These are phyloP conservation scores for Apotomis turbidana DNA, from an alignment of 2,888 invertebrate species.

Conservation along the genomic window DNA sequence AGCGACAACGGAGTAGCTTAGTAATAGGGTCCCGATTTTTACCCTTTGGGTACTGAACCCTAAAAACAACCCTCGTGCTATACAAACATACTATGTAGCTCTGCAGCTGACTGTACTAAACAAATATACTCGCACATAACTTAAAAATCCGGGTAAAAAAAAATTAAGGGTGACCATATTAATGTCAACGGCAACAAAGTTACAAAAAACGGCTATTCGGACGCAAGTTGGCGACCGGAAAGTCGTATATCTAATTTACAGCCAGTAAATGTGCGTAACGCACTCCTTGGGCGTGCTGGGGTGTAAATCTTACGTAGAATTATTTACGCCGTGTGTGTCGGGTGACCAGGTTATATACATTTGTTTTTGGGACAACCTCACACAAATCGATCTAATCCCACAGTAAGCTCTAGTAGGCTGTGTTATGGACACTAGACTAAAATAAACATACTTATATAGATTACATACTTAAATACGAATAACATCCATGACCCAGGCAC, in stretches of 20 bases:
- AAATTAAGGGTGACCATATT: not conserved
- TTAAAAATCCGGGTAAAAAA: not conserved
- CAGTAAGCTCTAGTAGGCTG: too few relatives aligned
- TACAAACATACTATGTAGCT: too few relatives aligned
- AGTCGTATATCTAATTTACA: constrained; percentile 50
- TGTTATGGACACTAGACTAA: too few relatives aligned
- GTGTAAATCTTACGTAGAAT: constrained; percentile 46
- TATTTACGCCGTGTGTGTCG: constrained; percentile 45
- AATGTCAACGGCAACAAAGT: constrained; percentile 15
- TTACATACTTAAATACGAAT: too few relatives aligned
- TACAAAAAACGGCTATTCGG: constrained; percentile 25
- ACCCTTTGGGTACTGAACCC: too few relatives aligned
- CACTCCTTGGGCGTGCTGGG: constrained; percentile 47
- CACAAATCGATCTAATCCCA: not conserved
- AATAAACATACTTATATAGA: too few relatives aligned
- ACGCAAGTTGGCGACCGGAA: constrained; percentile 44
- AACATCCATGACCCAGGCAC: too few relatives aligned
- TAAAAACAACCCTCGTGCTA: too few relatives aligned
- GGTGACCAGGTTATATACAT: constrained; percentile 8
- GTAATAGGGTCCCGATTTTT: too few relatives aligned
- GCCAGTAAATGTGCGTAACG: constrained; percentile 50
- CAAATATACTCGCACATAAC: not conserved
- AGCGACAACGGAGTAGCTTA: too few relatives aligned
- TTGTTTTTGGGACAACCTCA: too few relatives aligned
- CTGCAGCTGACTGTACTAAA: too few relatives aligned